A percentile compares a stretch with the other conserved stretches of the same genome.
These are phyloP conservation scores for Bradynema listronoti DNA, from an alignment of 1,140 invertebrate species.

Conservation along the genomic window DNA sequence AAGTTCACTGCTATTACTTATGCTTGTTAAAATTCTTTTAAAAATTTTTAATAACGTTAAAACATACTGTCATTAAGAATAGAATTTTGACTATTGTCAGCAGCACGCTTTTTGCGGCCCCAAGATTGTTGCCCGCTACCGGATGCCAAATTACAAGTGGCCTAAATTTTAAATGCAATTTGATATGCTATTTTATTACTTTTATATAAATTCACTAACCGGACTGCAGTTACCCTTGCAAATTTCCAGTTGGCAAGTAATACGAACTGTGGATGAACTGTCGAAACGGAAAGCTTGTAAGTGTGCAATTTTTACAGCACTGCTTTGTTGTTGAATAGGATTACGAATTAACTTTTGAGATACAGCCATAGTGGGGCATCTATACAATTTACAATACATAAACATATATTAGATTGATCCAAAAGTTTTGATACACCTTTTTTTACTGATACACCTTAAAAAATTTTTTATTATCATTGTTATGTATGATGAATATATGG, in stretches of 20 bases:
- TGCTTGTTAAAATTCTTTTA: not conserved
- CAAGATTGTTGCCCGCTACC: slow-evolving; percentile 47
- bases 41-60: not conserved
- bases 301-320: slow-evolving; percentile 53
- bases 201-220: no score
- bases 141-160: slow-evolving; percentile 42
- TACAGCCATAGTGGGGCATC: slow-evolving; percentile 56
- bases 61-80: slow-evolving; percentile 1
- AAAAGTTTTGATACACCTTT: no score
- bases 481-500: no score
- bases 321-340: slow-evolving; percentile 43
- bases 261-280: slow-evolving; percentile 43
- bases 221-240: slow-evolving; percentile 57
- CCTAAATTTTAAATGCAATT: no score
- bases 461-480: no score
- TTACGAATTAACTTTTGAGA: slow-evolving; percentile 56
- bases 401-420: not conserved
- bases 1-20: slow-evolving; percentile 14
- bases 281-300: slow-evolving; percentile 58
- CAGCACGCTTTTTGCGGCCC: slow-evolving; percentile 52
- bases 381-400: slow-evolving; percentile 1
- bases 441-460: not conserved
- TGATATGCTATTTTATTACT: no score
- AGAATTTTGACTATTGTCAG: slow-evolving; percentile 27
- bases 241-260: slow-evolving; percentile 54